Evolutionary conservation across 2,797 vertebrate genomes (phyloP).

Genomic region (Darevskia nairensis): DNA sequence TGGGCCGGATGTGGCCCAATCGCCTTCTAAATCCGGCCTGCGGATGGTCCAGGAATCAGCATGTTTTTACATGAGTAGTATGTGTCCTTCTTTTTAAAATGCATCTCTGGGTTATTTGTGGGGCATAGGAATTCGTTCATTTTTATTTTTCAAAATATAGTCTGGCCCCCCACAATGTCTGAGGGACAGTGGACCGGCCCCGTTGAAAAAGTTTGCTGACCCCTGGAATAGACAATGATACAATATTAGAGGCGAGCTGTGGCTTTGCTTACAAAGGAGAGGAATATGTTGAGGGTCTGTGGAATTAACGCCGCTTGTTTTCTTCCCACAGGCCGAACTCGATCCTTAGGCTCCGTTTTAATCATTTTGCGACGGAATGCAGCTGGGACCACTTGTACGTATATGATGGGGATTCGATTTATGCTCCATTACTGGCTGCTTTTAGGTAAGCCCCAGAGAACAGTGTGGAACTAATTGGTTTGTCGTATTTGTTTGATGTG

Average conservation of each 20-base stretch:
- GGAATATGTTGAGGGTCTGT: not conserved
- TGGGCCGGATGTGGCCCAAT: no score
- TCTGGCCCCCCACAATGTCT: no score
- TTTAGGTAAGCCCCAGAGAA: constrained; percentile 86
- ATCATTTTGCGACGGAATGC: constrained; percentile 97
- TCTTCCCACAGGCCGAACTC: constrained; percentile 85
- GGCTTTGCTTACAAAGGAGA: not conserved
- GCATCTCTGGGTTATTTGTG: no score
- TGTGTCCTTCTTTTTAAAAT: no score
- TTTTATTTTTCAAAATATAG: no score
- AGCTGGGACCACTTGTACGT: constrained; percentile 98
- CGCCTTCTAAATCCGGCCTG: no score
- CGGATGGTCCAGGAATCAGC: no score
- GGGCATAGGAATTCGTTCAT: no score
- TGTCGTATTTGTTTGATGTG: not conserved
- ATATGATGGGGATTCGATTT: constrained; percentile 96
- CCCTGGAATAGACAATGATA: not conserved
- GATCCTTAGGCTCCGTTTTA: constrained; percentile 90
- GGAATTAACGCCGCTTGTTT: not conserved
- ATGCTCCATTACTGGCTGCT: constrained; percentile 91
- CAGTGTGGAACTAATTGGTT: constrained; percentile 10
- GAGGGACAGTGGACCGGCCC: no score
- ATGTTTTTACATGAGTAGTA: no score
- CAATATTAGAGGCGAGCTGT: not conserved
- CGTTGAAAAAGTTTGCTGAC: no score